phyloP scores from a whole-genome alignment of 2,888 invertebrate species.

The Catocala fraxini region DNA sequence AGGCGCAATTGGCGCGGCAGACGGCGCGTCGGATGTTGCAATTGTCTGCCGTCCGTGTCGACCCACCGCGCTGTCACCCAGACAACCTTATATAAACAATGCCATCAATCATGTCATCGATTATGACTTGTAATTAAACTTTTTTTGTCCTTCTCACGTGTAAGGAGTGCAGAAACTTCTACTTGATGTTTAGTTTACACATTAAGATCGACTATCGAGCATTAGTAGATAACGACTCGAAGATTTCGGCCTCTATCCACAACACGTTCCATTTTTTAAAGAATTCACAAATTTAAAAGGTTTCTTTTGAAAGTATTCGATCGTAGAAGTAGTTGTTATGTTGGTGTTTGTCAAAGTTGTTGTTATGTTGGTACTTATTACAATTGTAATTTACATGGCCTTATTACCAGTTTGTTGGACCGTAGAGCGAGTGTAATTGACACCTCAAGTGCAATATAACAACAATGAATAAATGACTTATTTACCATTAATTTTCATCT shows the following conservation, averaged over 20 bases:
- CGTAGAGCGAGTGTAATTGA: constrained; percentile 23
- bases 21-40: constrained; percentile 82
- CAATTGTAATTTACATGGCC: neutral
- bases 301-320: neutral
- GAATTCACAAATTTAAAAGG: too few species aligned
- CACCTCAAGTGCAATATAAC: constrained; percentile 38
- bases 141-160: constrained; percentile 2
- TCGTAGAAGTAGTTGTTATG: too few species aligned
- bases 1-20: constrained; percentile 65
- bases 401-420: neutral
- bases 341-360: too few species aligned
- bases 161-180: neutral
- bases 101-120: constrained; percentile 38
- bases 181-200: neutral
- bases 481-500: constrained; percentile 47
- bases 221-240: too few species aligned
- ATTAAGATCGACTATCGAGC: neutral
- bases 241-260: too few species aligned
- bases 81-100: constrained; percentile 47
- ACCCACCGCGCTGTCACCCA: constrained; percentile 36
- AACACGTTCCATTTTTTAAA: too few species aligned
- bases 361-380: too few species aligned
- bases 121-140: constrained; percentile 29
- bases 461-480: constrained; percentile 44
- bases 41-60: constrained; percentile 58